A percentile compares a stretch with the other conserved stretches of the same genome.
These are phyloP conservation scores for Eurytemora carolleeae DNA, from an alignment of 1,140 invertebrate genomes.

Conservation along the genomic window DNA sequence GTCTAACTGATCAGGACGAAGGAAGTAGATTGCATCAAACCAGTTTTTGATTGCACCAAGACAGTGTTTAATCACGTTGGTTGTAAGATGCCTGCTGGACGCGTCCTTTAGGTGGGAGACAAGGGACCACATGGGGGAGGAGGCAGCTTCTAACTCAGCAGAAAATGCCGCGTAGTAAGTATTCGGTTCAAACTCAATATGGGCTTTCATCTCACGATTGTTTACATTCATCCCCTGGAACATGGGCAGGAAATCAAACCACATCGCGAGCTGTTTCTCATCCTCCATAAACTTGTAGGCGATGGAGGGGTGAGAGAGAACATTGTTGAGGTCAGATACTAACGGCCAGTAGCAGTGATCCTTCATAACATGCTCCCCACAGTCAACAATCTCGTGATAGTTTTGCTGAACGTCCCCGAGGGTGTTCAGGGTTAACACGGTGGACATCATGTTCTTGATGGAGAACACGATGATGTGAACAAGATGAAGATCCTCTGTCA, in stretches of 20 bases:
- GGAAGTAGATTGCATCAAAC: constrained; percentile 59
- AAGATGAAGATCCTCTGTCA: constrained; percentile 70
- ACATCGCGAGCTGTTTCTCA: constrained; percentile 64
- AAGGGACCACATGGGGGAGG: constrained; percentile 90
- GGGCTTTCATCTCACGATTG: constrained; percentile 59
- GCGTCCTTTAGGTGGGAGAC: constrained; percentile 60
- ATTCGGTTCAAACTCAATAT: constrained; percentile 90
- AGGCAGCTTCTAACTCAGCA: constrained; percentile 82
- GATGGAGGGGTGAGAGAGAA: constrained; percentile 75
- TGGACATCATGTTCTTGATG: constrained; percentile 77
- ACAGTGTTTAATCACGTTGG: constrained; percentile 49
- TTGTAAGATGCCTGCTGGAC: constrained; percentile 45
- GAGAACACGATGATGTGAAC: constrained; percentile 85
- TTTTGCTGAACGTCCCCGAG: constrained; percentile 39
- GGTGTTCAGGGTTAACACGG: constrained; percentile 64
- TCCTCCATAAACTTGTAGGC: constrained; percentile 72
- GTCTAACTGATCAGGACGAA: constrained; percentile 44
- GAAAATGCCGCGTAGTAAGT: constrained; percentile 93
- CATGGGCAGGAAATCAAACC: constrained; percentile 79
- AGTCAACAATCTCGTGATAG: constrained; percentile 75
- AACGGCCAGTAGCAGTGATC: constrained; percentile 96
- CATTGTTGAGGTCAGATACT: constrained; percentile 88
- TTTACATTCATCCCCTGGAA: constrained; percentile 85
- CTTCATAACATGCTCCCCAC: constrained; percentile 72
- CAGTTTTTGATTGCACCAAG: constrained; percentile 55